These are phyloP conservation scores for Abscondita cerata DNA, from an alignment of 2,888 invertebrate species.

Conservation along the genomic window DNA sequence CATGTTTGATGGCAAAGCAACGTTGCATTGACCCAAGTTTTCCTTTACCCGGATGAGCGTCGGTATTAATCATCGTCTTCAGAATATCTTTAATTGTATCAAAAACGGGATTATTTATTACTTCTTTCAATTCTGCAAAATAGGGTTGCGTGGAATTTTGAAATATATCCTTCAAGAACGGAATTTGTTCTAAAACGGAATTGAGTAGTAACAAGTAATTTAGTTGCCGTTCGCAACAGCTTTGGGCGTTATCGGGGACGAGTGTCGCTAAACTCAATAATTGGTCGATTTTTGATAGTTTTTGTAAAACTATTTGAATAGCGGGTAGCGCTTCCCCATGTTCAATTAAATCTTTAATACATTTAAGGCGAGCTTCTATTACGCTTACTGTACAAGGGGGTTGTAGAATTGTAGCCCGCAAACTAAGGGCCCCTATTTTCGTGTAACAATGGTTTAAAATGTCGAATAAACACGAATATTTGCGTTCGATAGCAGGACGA, in stretches of 20 bases:
- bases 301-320: slow-evolving; percentile 66
- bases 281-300: slow-evolving; percentile 80
- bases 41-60: slow-evolving; percentile 65
- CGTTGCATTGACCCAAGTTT: slow-evolving; percentile 66
- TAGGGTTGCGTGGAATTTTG: slow-evolving; percentile 45
- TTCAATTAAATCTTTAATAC: slow-evolving; percentile 77
- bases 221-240: slow-evolving; percentile 75
- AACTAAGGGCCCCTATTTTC: slow-evolving; percentile 74
- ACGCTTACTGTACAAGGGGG: slow-evolving; percentile 73
- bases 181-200: slow-evolving; percentile 75
- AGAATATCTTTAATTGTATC: slow-evolving; percentile 51
- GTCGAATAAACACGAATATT: slow-evolving; percentile 66
- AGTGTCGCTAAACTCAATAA: slow-evolving; percentile 69
- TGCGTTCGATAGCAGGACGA: slow-evolving; percentile 59
- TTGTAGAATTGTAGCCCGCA: slow-evolving; percentile 82
- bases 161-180: slow-evolving; percentile 65
- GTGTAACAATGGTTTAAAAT: slow-evolving; percentile 75
- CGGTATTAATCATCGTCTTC: slow-evolving; percentile 62
- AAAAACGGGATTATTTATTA: slow-evolving; percentile 45
- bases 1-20: slow-evolving; percentile 79
- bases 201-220: slow-evolving; percentile 81
- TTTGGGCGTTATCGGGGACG: slow-evolving; percentile 59
- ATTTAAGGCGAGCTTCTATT: slow-evolving; percentile 74
- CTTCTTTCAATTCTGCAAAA: slow-evolving; percentile 45
- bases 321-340: slow-evolving; percentile 69